Evolutionary conservation across 2,797 vertebrate species (phyloP), one percentile per base, ranked within the genome.

Genomic region (Thalassophryne amazonica): DNA sequence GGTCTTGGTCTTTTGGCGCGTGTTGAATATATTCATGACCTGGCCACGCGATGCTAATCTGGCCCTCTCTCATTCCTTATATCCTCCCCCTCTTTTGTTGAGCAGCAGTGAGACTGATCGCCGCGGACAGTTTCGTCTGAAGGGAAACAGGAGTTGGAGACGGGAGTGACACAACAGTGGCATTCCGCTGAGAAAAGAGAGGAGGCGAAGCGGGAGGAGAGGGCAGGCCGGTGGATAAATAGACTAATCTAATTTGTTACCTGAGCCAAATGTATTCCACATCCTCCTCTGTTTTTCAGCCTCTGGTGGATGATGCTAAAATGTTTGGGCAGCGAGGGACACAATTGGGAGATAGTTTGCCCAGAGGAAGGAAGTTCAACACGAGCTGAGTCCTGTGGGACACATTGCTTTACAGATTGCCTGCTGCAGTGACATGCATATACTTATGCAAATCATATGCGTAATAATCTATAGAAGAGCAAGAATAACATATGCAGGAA

Each of bases 11-110:
- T 59, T 60, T 69, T 3, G 6, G 54, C 24, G 34, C n/a, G 2
- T 7, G 52, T 73, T 84, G 80, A 83, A 88, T 88, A 83, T 83
- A 86, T 85, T 86, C 84, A 86, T 84, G 80, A 78, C 68, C 69
- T 43, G 69, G 60, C 66, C 63, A 33, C 52, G 46, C 65, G 77
- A 81, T 84, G 76, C 67, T 80, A 76, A 84, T 68, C 62, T 72
- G 62, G 21, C 42, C 17, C 43, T 53, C 65, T 46, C 61, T 29
- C 58, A 56, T 69, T 60, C 62, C 52, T 67, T 53, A 43, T 49
- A 76, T 83, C 75, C 60, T 50, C 60, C 17, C 23, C 48, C 67
- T 66, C 55, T 60, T 19, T 64, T 29, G 15, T 42, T 60, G 75
- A 80, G 73, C 56, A 39, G 60, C 39, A 10, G 19, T 60, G 81